phyloP scores from a whole-genome alignment of 2,888 invertebrate genomes.

The Nephrotoma appendiculata region DNA sequence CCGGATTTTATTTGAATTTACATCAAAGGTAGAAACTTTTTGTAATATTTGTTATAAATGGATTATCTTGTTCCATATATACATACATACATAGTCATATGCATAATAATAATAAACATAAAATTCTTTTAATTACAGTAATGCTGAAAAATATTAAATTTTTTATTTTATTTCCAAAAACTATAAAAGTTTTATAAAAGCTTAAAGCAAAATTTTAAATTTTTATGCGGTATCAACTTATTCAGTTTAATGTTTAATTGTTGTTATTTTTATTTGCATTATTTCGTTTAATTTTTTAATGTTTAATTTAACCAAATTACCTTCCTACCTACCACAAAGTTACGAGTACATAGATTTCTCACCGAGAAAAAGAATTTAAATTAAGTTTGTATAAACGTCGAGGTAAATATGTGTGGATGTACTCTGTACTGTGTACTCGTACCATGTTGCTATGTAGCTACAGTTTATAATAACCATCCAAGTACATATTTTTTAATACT shows the following conservation, averaged over 20 bases:
- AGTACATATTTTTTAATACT: no score
- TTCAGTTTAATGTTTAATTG: neutral
- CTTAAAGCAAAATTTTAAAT: neutral
- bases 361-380: neutral
- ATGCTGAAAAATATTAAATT: neutral
- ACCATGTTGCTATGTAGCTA: neutral
- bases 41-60: neutral
- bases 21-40: neutral
- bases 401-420: neutral
- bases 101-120: neutral
- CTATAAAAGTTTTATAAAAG: neutral
- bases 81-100: neutral
- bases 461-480: neutral
- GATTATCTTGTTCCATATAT: neutral
- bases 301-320: neutral
- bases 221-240: neutral
- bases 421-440: no score
- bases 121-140: neutral
- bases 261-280: neutral
- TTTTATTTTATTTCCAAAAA: neutral
- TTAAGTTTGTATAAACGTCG: neutral
- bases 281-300: neutral
- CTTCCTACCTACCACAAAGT: neutral
- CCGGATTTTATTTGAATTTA: neutral
- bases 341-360: neutral